phyloP scores from a whole-genome alignment of 2,888 invertebrate species.

The Candidula unifasciata region DNA sequence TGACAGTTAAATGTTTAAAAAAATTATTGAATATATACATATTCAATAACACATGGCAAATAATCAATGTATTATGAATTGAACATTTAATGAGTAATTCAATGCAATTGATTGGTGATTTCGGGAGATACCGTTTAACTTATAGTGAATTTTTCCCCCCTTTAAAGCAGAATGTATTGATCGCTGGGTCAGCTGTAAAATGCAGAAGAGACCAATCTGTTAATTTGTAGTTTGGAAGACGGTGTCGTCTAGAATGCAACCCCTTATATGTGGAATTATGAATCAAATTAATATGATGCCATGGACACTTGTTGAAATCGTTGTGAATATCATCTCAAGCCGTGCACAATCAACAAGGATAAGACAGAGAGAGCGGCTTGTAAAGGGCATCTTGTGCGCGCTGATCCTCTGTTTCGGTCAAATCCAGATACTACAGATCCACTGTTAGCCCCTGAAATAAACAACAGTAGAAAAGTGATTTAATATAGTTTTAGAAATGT shows the following conservation, averaged over 20 bases:
- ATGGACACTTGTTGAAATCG: background rate
- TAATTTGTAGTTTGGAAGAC: background rate
- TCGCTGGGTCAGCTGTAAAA: background rate
- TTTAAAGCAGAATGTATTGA: too few species aligned
- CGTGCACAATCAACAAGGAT: background rate
- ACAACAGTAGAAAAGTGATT: background rate
- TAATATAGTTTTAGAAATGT: background rate
- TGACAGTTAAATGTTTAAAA: too few species aligned
- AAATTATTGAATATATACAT: too few species aligned
- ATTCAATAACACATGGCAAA: too few species aligned
- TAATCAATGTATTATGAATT: too few species aligned
- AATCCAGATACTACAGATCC: conserved; percentile 42
- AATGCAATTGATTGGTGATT: too few species aligned
- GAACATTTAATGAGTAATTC: too few species aligned
- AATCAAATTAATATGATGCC: background rate
- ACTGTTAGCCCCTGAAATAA: conserved; percentile 36
- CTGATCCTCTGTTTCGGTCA: background rate
- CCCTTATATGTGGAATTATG: background rate
- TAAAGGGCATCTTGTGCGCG: background rate
- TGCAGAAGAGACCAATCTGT: background rate
- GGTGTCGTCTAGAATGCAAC: too few species aligned
- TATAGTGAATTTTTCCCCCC: too few species aligned
- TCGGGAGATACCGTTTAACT: too few species aligned
- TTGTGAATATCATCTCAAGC: background rate
- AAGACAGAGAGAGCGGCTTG: background rate